These are phyloP conservation scores for Ia io DNA, from an alignment of 2,113 vertebrate genomes.

Conservation along the genomic window DNA sequence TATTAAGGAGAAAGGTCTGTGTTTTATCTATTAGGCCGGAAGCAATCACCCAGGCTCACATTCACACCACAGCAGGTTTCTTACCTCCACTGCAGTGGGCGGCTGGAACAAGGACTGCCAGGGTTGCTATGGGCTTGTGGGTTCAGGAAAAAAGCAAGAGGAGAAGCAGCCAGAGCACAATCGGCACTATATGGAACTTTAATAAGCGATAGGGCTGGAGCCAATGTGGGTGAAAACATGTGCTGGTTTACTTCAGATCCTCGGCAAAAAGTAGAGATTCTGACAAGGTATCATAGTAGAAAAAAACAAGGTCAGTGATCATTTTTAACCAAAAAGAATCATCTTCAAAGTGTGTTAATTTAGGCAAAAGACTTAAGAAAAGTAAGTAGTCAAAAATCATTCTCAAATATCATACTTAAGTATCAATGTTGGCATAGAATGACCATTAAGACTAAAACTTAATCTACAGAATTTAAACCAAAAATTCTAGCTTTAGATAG, in stretches of 20 bases:
- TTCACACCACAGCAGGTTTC: constrained; percentile 64
- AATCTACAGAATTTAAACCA: constrained; percentile 26
- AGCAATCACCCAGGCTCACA: constrained; percentile 1
- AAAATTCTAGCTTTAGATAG: not conserved
- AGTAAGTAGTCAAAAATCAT: constrained; percentile 53
- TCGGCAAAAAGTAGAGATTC: constrained; percentile 95
- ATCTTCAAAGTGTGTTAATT: constrained; percentile 46
- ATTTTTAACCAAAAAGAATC: constrained; percentile 49
- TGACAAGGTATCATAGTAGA: constrained; percentile 82
- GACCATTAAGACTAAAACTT: constrained; percentile 37
- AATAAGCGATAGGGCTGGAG: constrained; percentile 84
- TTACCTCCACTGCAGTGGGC: constrained; percentile 96
- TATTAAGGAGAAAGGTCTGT: constrained; percentile 7
- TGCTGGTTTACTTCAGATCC: constrained; percentile 93
- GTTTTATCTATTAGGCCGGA: not conserved
- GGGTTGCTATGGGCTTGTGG: constrained; percentile 83
- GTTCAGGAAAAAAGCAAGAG: constrained; percentile 86
- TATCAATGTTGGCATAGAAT: not conserved
- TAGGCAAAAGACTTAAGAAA: constrained; percentile 58
- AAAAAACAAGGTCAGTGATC: constrained; percentile 74
- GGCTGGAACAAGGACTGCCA: constrained; percentile 84
- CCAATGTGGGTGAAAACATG: constrained; percentile 88
- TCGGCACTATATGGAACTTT: constrained; percentile 86
- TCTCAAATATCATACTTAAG: not conserved
- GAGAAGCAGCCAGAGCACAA: constrained; percentile 87